Conservation (phyloP, 2,113 vertebrate genomes). For the Theristicus caerulescens region DNA sequence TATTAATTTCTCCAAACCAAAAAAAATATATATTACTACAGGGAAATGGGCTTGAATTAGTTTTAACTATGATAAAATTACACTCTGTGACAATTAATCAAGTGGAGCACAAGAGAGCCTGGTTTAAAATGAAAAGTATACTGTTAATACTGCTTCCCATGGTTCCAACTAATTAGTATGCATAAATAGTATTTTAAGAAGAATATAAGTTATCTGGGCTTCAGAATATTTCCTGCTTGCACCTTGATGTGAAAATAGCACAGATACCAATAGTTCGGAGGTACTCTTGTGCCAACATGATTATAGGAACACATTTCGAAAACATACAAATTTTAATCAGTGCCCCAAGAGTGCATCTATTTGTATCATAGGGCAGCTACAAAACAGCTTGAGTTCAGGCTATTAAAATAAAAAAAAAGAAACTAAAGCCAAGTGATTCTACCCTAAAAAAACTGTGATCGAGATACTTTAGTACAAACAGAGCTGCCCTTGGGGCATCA, state of each 20-base stretch:
- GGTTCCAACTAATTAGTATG: constrained; percentile 44
- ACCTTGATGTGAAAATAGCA: not conserved
- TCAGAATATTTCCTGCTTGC: not conserved
- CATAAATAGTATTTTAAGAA: constrained; percentile 47
- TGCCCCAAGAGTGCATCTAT: not conserved
- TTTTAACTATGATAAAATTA: constrained; percentile 72
- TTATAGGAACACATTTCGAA: not conserved
- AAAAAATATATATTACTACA: constrained; percentile 61
- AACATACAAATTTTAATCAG: constrained; percentile 40
- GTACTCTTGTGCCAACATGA: not conserved
- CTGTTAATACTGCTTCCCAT: constrained; percentile 15
- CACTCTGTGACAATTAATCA: constrained; percentile 63
- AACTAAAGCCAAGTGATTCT: not conserved
- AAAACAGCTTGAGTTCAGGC: constrained; percentile 31
- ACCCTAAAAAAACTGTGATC: not conserved
- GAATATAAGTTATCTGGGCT: not conserved
- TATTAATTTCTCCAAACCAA: constrained; percentile 70
- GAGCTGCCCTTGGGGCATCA: not conserved
- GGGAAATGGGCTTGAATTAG: constrained; percentile 64
- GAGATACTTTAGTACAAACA: not conserved
- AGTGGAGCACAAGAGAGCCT: constrained; percentile 47
- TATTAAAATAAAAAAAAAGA: not conserved
- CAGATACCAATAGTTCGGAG: not conserved
- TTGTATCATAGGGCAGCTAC: not conserved
- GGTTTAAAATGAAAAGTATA: constrained; percentile 50